Conservation (phyloP, 2,113 vertebrate genomes). For the Murina feae region DNA sequence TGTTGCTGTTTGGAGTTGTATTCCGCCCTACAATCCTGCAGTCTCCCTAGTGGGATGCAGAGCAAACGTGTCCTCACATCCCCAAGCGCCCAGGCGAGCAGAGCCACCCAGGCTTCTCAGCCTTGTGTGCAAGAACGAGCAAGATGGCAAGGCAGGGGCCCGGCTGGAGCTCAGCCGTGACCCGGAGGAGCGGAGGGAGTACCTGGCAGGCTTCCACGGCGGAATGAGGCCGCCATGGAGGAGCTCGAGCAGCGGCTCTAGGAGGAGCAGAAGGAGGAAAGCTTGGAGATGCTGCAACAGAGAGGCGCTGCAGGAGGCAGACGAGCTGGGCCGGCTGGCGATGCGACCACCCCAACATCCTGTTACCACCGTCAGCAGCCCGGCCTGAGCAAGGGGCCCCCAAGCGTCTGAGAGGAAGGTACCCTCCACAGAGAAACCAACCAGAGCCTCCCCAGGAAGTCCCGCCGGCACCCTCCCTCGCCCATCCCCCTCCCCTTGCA, state of each 20-base stretch:
- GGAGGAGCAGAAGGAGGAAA: constrained; percentile 90
- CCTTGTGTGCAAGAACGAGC: not conserved
- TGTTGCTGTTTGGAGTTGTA: not conserved
- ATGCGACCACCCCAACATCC: constrained; percentile 94
- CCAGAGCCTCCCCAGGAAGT: constrained; percentile 83
- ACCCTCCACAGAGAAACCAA: constrained; percentile 48
- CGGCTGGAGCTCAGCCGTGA: not conserved
- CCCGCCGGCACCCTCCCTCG: constrained; percentile 87
- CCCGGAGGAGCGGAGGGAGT: constrained; percentile 80
- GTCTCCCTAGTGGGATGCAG: not conserved
- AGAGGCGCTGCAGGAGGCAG: constrained; percentile 88
- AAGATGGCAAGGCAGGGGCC: not conserved
- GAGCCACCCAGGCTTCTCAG: not conserved
- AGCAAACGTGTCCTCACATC: not conserved
- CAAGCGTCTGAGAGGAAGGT: constrained; percentile 53
- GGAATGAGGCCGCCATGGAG: constrained; percentile 87
- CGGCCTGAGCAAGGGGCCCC: constrained; percentile 57
- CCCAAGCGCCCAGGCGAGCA: not conserved
- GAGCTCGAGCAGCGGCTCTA: constrained; percentile 91
- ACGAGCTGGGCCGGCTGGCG: constrained; percentile 87
- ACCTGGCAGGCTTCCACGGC: constrained; percentile 93
- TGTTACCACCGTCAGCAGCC: constrained; percentile 91
- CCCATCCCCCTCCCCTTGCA: too few relatives aligned
- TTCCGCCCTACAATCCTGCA: not conserved
- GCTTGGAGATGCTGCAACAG: constrained; percentile 91